Evolutionary conservation across 2,888 invertebrate genomes (phyloP).

Genomic region (Epinotia bilunana): DNA sequence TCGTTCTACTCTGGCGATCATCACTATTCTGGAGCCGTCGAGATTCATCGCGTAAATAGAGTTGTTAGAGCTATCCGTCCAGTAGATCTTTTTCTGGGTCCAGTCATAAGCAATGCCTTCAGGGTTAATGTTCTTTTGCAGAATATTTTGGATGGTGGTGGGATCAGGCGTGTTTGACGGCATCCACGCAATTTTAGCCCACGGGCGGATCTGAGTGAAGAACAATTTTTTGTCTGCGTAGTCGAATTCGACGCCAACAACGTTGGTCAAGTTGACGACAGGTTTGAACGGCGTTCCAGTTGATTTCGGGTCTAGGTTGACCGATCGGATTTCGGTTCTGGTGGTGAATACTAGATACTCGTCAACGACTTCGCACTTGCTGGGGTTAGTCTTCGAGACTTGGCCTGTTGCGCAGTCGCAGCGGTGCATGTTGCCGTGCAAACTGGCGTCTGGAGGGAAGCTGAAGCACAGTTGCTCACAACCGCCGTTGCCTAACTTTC

Average conservation of each 20-base stretch:
- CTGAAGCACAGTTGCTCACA: constrained; percentile 99
- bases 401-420: constrained; percentile 98
- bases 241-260: constrained; percentile 98
- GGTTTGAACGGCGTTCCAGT: constrained; percentile 94
- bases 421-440: constrained; percentile 82
- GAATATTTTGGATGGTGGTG: constrained; percentile 86
- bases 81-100: constrained; percentile 98
- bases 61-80: constrained; percentile 98
- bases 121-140: constrained; percentile 93
- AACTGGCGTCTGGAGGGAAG: constrained; percentile 88
- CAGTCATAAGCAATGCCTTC: constrained; percentile 98
- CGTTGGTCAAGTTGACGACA: constrained; percentile 93
- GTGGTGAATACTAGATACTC: constrained; percentile 98
- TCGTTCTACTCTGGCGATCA: constrained; percentile 96
- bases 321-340: constrained; percentile 95
- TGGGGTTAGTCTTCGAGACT: constrained; percentile 85
- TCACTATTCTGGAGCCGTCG: constrained; percentile 93
- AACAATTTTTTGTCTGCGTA: constrained; percentile 93
- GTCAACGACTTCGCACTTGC: constrained; percentile 91
- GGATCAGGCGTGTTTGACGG: constrained; percentile 88
- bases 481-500: constrained; percentile 89
- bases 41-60: constrained; percentile 97
- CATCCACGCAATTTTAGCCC: constrained; percentile 94
- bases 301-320: constrained; percentile 93
- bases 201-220: constrained; percentile 97